These are phyloP conservation scores for Athripsodes cinereus DNA, from an alignment of 2,888 invertebrate genomes.

Conservation along the genomic window DNA sequence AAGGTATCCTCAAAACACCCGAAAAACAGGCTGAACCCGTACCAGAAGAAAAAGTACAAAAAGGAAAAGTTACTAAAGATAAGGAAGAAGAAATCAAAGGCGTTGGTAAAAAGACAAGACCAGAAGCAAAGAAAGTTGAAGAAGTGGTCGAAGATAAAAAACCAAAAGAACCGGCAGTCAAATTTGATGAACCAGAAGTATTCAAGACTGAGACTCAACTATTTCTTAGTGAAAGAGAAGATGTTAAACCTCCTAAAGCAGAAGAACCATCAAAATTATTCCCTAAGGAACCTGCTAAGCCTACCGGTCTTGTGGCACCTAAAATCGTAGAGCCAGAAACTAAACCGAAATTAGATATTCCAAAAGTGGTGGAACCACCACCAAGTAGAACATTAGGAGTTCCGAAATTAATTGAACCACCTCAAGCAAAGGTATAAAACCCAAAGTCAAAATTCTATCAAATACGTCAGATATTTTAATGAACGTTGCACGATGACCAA, in stretches of 20 bases:
- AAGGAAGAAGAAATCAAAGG: neutral
- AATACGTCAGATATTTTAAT: neutral
- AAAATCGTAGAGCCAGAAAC: slow-evolving; percentile 5
- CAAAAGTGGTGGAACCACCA: slow-evolving; percentile 4
- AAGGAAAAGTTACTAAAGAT: neutral
- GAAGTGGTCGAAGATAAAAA: neutral
- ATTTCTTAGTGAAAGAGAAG: neutral
- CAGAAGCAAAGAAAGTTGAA: neutral
- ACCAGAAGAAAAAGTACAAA: neutral
- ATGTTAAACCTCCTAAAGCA: neutral
- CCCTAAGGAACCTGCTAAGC: slow-evolving; percentile 1
- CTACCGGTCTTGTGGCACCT: neutral
- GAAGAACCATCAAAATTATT: neutral
- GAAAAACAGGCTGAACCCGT: no score
- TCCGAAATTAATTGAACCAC: slow-evolving; percentile 12
- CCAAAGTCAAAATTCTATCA: no score
- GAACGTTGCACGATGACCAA: no score
- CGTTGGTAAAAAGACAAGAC: neutral
- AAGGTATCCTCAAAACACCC: neutral
- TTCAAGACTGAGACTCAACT: neutral
- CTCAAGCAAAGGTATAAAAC: slow-evolving; percentile 8
- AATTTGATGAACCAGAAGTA: neutral
- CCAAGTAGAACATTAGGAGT: slow-evolving; percentile 3
- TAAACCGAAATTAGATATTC: slow-evolving; percentile 7
- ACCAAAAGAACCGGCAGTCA: neutral